phyloP scores from a whole-genome alignment of 2,797 vertebrate genomes.

The Hippocampus kuda region DNA sequence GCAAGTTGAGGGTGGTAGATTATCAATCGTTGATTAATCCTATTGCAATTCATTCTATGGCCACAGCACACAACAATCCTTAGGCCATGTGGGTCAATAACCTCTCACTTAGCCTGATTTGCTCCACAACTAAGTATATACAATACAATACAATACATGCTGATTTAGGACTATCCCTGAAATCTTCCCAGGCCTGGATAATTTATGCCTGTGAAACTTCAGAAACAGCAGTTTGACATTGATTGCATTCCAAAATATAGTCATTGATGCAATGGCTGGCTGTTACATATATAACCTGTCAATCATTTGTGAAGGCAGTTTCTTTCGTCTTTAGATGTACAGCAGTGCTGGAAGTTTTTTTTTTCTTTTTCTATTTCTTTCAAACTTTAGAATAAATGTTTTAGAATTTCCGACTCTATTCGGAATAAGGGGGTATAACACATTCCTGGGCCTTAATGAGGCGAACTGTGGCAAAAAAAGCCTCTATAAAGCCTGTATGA shows the following conservation, averaged over 20 bases:
- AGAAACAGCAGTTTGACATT: background rate
- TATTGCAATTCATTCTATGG: background rate
- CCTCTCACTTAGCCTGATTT: background rate
- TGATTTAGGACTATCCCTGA: background rate
- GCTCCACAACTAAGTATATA: background rate
- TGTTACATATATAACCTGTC: background rate
- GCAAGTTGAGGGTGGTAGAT: background rate
- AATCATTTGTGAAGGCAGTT: background rate
- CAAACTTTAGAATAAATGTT: slow-evolving; percentile 26
- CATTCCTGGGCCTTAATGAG: slow-evolving; percentile 59
- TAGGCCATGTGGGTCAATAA: background rate
- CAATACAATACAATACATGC: too few relatives aligned
- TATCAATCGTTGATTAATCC: background rate
- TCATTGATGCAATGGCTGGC: background rate
- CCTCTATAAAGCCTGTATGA: slow-evolving; percentile 9
- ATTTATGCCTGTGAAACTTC: background rate
- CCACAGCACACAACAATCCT: background rate
- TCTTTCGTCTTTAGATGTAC: too few relatives aligned
- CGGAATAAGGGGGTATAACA: slow-evolving; percentile 24
- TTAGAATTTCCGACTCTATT: slow-evolving; percentile 49
- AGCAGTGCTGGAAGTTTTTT: too few relatives aligned
- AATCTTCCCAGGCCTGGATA: background rate
- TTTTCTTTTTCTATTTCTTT: slow-evolving; percentile 19
- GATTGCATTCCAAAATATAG: background rate
- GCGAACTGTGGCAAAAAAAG: slow-evolving; percentile 38